Conservation (phyloP, 1,140 invertebrate genomes). For the Halyomorpha halys region DNA sequence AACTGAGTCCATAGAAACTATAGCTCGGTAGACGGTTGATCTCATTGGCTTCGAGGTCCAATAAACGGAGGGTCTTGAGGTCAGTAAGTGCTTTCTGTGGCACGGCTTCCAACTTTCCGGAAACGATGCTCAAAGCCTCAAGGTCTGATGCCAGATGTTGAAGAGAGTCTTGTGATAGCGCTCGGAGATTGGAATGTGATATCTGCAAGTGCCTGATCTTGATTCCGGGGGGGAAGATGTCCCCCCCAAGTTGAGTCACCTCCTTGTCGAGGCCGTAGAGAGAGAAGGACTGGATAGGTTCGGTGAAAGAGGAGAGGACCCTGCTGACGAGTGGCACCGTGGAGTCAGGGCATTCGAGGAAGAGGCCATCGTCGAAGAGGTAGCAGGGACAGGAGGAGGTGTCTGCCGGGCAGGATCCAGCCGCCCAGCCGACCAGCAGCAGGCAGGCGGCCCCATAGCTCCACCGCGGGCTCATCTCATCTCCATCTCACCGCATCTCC, state of each 20-base stretch:
- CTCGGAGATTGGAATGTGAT: constrained; percentile 66
- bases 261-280: constrained; percentile 74
- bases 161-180: constrained; percentile 63
- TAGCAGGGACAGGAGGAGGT: constrained; percentile 78
- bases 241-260: constrained; percentile 54
- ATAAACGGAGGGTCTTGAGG: constrained; percentile 55
- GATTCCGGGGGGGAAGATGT: constrained; percentile 57
- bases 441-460: neutral
- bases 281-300: constrained; percentile 65
- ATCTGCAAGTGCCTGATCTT: constrained; percentile 70
- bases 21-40: constrained; percentile 74
- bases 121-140: constrained; percentile 68
- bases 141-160: constrained; percentile 58
- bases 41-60: constrained; percentile 78
- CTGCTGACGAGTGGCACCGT: constrained; percentile 46
- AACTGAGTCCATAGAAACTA: constrained; percentile 69
- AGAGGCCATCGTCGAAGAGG: constrained; percentile 80
- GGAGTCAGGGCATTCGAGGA: constrained; percentile 75
- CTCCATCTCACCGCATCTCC: constrained; percentile 13
- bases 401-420: constrained; percentile 49
- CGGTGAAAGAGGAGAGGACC: constrained; percentile 44
- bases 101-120: constrained; percentile 64
- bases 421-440: neutral
- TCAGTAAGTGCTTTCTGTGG: constrained; percentile 69
- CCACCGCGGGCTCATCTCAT: constrained; percentile 7